Conservation (phyloP, 2,797 vertebrate genomes). For the Dendrocincla fuliginosa region DNA sequence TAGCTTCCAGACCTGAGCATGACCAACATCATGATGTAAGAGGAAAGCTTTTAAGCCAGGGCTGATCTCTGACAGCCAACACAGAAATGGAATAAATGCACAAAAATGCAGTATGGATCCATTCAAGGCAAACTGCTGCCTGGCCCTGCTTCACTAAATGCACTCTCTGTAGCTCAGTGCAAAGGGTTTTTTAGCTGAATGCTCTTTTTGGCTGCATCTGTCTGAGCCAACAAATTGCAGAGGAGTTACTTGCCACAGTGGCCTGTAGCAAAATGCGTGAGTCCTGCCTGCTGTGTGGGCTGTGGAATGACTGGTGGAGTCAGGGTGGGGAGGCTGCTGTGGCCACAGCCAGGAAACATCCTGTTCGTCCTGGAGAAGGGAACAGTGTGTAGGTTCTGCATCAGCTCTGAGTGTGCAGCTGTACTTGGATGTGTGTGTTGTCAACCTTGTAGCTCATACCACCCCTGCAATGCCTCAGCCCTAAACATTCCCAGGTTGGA, state of each 20-base stretch:
- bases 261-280: fast-evolving
- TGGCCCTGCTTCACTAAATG: neutral
- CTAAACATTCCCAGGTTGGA: neutral
- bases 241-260: neutral
- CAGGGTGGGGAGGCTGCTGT: neutral
- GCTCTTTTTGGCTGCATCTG: neutral
- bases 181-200: neutral
- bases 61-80: neutral
- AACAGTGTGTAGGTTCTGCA: fast-evolving
- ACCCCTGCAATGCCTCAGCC: neutral
- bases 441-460: fast-evolving
- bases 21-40: too few relatives aligned
- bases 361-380: neutral
- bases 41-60: neutral
- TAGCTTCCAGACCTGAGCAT: neutral
- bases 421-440: neutral
- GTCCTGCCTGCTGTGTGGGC: neutral
- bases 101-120: neutral
- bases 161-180: neutral
- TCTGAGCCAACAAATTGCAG: neutral
- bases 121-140: neutral
- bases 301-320: neutral
- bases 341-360: neutral
- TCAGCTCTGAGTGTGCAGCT: neutral
- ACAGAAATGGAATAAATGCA: neutral